Percentiles rank a stretch among this genome's conserved stretches.
phyloP scores from a whole-genome alignment of 2,113 vertebrate species.

The Girardinichthys multiradiatus region DNA sequence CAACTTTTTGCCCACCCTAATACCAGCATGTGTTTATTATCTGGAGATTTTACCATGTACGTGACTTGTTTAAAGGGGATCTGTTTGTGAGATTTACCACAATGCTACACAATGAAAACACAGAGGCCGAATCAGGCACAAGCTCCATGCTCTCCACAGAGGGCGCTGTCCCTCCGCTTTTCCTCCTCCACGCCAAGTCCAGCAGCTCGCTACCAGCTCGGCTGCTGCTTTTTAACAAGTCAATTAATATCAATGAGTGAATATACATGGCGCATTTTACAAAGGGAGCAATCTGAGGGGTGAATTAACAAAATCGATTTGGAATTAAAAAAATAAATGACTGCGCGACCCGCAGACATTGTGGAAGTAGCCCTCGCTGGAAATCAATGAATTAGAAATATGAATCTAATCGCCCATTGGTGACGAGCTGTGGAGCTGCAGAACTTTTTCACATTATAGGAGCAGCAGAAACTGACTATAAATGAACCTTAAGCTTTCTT shows the following conservation, averaged over 20 bases:
- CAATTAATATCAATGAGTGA: constrained; percentile 77
- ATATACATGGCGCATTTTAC: constrained; percentile 70
- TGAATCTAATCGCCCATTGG: constrained; percentile 68
- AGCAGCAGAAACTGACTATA: background rate
- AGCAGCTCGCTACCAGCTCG: constrained; percentile 9
- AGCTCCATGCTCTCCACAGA: constrained; percentile 61
- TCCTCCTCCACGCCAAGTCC: background rate
- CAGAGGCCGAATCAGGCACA: background rate
- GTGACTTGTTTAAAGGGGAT: background rate
- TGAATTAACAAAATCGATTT: constrained; percentile 73
- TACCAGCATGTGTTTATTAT: background rate
- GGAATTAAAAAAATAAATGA: constrained; percentile 53
- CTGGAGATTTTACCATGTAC: background rate
- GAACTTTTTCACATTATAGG: constrained; percentile 21
- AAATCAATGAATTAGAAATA: constrained; percentile 74
- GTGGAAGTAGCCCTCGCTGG: constrained; percentile 58
- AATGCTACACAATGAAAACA: background rate
- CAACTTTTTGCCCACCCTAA: background rate
- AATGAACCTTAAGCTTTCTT: background rate
- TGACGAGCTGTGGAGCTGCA: constrained; percentile 50
- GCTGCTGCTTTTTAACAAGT: constrained; percentile 63
- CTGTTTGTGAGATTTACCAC: background rate
- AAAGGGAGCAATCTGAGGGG: constrained; percentile 71
- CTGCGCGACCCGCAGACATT: constrained; percentile 47
- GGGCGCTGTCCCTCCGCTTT: constrained; percentile 70